Conservation (phyloP, 2,113 vertebrate genomes). For the Hymenochirus boettgeri region DNA sequence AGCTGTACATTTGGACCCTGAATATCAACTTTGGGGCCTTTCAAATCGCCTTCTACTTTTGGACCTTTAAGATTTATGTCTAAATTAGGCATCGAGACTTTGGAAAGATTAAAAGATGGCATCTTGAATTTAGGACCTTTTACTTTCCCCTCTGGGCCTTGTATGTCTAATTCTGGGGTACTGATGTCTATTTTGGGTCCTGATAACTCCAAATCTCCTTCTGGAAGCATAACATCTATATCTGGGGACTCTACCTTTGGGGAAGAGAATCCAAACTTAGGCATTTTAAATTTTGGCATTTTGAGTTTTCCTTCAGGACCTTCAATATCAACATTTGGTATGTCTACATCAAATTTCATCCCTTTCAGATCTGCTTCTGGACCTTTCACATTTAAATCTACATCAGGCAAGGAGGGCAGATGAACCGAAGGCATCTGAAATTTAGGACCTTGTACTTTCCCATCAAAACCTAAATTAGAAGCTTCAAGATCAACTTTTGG, state of each 20-base stretch:
- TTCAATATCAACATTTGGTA: no score
- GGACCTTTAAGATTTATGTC: slow-evolving; percentile 35
- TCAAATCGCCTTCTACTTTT: slow-evolving; percentile 43
- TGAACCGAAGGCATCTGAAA: slow-evolving; percentile 47
- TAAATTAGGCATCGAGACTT: slow-evolving; percentile 30
- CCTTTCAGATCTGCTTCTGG: no score
- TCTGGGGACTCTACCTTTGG: slow-evolving; percentile 5
- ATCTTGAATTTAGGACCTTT: slow-evolving; percentile 55
- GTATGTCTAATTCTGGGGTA: slow-evolving; percentile 4
- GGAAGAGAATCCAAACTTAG: slow-evolving; percentile 63
- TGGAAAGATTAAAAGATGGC: slow-evolving; percentile 47
- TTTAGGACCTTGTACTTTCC: slow-evolving; percentile 57
- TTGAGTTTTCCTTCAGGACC: slow-evolving; percentile 46
- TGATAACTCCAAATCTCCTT: slow-evolving; percentile 48
- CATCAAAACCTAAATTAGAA: no score
- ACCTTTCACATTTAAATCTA: no score
- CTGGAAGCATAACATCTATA: neutral
- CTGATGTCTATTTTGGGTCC: slow-evolving; percentile 43
- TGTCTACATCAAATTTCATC: no score
- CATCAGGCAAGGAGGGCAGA: slow-evolving; percentile 48
- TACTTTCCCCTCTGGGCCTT: slow-evolving; percentile 52
- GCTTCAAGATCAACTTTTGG: slow-evolving; percentile 70
- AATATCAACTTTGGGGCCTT: neutral
- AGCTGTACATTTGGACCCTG: slow-evolving; percentile 30
- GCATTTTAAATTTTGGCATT: slow-evolving; percentile 49